A percentile compares a stretch with the other conserved stretches of the same genome.
Evolutionary conservation across 2,888 invertebrate genomes (phyloP).

Genomic region (Cyrtodaria siliqua): DNA sequence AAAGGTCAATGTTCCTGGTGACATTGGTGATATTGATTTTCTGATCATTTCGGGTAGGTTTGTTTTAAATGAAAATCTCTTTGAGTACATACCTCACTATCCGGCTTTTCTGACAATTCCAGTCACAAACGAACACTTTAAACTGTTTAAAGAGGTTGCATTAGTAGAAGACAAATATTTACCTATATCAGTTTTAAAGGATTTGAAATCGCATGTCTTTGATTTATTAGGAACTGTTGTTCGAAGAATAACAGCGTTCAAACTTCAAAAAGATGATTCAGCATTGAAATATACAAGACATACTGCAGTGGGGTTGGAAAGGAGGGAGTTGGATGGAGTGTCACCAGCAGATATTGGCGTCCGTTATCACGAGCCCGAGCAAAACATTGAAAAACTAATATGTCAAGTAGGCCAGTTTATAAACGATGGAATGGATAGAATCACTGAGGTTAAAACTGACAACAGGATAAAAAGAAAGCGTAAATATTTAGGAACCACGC

Average conservation of each 20-base stretch:
- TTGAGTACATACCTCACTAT: conserved; percentile 20
- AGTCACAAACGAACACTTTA: conserved; percentile 4
- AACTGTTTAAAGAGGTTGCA: conserved; percentile 8
- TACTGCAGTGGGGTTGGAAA: not conserved
- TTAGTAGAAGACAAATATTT: conserved; percentile 8
- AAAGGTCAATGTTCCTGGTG: conserved; percentile 24
- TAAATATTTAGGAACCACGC: no score
- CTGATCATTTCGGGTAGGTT: conserved; percentile 19
- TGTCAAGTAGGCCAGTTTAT: no score
- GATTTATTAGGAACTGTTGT: not conserved
- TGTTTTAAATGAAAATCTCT: conserved; percentile 16
- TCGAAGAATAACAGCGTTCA: not conserved
- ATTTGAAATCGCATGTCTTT: no score
- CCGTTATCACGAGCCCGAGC: no score
- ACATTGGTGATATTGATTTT: conserved; percentile 36
- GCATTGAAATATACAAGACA: not conserved
- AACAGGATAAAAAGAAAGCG: no score
- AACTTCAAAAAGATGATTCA: not conserved
- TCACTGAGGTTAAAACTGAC: no score
- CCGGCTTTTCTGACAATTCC: conserved; percentile 36
- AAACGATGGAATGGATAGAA: no score
- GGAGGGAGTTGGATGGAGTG: not conserved
- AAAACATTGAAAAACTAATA: no score
- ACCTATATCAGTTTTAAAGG: not conserved
- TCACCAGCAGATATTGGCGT: not conserved